Conservation (phyloP, 1,140 invertebrate genomes). For the Drosophila busckii region DNA sequence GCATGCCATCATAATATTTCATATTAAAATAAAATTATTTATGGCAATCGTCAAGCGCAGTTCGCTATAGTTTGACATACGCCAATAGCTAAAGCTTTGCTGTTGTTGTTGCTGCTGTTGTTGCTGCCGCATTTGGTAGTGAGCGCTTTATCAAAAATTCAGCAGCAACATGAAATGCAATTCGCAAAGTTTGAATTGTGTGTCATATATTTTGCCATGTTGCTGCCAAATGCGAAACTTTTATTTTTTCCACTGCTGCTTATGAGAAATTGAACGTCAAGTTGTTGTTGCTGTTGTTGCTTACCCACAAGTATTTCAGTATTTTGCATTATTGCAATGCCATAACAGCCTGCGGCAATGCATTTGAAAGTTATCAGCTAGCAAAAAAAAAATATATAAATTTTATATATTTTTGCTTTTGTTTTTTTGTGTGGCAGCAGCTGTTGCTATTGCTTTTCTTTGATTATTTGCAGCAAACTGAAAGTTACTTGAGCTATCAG, state of each 20-base stretch:
- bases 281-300: constrained; percentile 6
- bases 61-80: too few relatives aligned
- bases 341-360: constrained; percentile 73
- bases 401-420: constrained; percentile 12
- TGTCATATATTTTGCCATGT: constrained; percentile 49
- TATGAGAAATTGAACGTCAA: constrained; percentile 74
- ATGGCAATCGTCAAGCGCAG: too few relatives aligned
- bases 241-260: too few relatives aligned
- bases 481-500: constrained; percentile 73
- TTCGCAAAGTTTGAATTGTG: constrained; percentile 66
- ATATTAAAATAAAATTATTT: too few relatives aligned
- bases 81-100: too few relatives aligned
- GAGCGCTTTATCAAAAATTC: constrained; percentile 51
- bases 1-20: too few relatives aligned
- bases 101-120: too few relatives aligned
- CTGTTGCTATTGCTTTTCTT: constrained; percentile 16
- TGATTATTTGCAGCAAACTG: constrained; percentile 28
- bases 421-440: constrained; percentile 12
- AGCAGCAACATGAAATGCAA: constrained; percentile 59
- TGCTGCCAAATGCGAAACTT: constrained; percentile 47
- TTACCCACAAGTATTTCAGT: constrained; percentile 29
- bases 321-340: constrained; percentile 72
- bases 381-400: constrained; percentile 17
- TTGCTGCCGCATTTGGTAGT: constrained; percentile 9
- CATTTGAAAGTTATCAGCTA: constrained; percentile 72